Percentiles rank a stretch among this genome's conserved stretches.
Conservation (phyloP, 2,888 invertebrate genomes). For the Ectropis crepuscularia region DNA sequence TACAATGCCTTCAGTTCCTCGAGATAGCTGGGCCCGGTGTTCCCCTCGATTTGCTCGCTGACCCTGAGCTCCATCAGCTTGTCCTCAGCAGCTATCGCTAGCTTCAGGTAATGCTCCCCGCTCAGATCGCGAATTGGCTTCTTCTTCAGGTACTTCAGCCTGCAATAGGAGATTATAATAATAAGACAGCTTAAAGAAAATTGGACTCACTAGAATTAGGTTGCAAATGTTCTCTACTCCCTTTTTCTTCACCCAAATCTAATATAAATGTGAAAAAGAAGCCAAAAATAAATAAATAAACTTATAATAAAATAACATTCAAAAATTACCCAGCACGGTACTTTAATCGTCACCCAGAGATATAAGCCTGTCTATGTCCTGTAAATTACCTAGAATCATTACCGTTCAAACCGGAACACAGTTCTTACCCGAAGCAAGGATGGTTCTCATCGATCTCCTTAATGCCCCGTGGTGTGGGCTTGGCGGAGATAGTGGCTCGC, state of each 20-base stretch:
- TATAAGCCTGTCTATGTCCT: not conserved
- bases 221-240: no score
- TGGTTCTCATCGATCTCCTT: slow-evolving; percentile 99
- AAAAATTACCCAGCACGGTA: no score
- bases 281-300: no score
- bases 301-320: no score
- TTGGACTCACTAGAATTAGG: no score
- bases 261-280: no score
- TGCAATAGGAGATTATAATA: no score
- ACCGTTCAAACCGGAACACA: no score
- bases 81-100: slow-evolving; percentile 92
- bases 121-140: slow-evolving; percentile 96
- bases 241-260: no score
- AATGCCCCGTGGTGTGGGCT: slow-evolving; percentile 95
- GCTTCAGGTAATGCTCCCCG: slow-evolving; percentile 95
- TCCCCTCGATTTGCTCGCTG: slow-evolving; percentile 91
- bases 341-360: no score
- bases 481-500: slow-evolving; percentile 91
- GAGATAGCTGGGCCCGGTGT: slow-evolving; percentile 90
- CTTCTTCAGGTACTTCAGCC: slow-evolving; percentile 95
- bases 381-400: no score
- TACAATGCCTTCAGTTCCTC: slow-evolving; percentile 96
- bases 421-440: slow-evolving; percentile 87
- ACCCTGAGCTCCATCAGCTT: slow-evolving; percentile 90
- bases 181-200: no score